Base-by-base conservation (phyloP, 2,113 vertebrate genomes). In the Myiozetetes cayanensis region DNA sequence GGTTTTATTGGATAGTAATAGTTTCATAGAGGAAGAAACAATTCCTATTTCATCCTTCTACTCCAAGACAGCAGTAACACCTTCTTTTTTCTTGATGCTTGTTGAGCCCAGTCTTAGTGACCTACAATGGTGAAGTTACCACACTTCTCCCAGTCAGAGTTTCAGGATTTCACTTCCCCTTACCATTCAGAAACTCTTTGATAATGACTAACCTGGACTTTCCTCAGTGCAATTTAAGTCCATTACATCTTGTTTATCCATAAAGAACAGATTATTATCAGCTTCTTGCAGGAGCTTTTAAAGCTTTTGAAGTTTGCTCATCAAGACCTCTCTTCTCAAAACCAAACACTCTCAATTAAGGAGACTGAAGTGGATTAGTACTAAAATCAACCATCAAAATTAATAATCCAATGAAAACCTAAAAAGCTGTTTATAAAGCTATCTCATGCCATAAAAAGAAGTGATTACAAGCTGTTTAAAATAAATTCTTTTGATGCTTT, bases 361-460 rank as follows among this genome's bases (percentile, higher is more conserved):
- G 43, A 86, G 37, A 17, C 43, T 87, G 39, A 93, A 94, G 90
- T 75, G 87, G 76, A 84, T 90, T 90, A 89, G 21, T 75, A 44
- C 19, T 77, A 67, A 90, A 94, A 85, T 59, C 73, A 85, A 73
- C 50, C 1, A 1, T 62, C 82, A 93, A 86, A 91, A 92, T 70
- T 79, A 90, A 79, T 85, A 94, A 92, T 80, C 49, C 46, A 24
- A 37, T 85, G 59, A 65, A 80, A 94, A 61, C 30, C 25, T 83
- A 58, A 39, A 90, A 80, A 76, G 15, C 19, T 53, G 62, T 85
- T 91, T 87, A 88, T 79, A 70, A 90, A 92, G 23, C 17, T 72
- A 71, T 65, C 17, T 85, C 14, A 24, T 88, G 35, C 35, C 41
- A 84, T 74, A 63, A 63, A 84, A 93, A 73, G 13, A 41, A 71